These are phyloP conservation scores for Neoascia interrupta DNA, from an alignment of 2,888 invertebrate genomes.

Conservation along the genomic window DNA sequence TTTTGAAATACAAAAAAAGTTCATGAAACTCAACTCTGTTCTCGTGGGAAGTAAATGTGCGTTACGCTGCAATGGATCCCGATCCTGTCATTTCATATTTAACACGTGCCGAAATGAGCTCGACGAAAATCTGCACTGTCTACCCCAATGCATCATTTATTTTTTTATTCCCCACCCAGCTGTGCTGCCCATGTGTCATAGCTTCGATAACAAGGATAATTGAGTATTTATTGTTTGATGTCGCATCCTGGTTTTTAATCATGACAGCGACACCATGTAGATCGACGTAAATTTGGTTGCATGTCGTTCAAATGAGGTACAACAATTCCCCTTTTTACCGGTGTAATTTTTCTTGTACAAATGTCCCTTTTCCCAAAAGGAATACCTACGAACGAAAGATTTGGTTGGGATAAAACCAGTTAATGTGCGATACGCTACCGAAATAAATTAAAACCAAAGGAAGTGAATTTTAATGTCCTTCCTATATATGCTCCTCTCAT, in stretches of 20 bases:
- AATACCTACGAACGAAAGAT: too few relatives aligned
- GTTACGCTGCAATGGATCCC: constrained; percentile 65
- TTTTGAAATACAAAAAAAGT: constrained; percentile 40
- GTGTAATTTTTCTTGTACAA: constrained; percentile 10
- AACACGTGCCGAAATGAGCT: constrained; percentile 13
- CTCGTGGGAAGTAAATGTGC: constrained; percentile 63
- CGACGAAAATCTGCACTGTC: neutral
- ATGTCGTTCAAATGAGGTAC: constrained; percentile 29
- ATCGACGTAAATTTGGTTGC: constrained; percentile 29
- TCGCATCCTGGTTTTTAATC: constrained; percentile 50
- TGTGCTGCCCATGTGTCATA: constrained; percentile 13
- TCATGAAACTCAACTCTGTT: constrained; percentile 42
- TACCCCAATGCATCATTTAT: constrained; percentile 52
- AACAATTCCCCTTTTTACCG: constrained; percentile 50
- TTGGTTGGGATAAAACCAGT: constrained; percentile 51
- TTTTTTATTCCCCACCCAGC: constrained; percentile 50
- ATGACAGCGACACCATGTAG: constrained; percentile 51
- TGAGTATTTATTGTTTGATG: constrained; percentile 61
- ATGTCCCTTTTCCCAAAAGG: constrained; percentile 51
- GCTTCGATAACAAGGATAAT: constrained; percentile 62
- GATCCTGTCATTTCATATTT: constrained; percentile 50
- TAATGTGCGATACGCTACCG: constrained; percentile 50
- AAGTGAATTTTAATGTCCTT: constrained; percentile 62
- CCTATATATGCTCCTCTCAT: constrained; percentile 12
- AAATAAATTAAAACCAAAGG: constrained; percentile 51